Evolutionary conservation across 2,797 vertebrate genomes (phyloP), one percentile per base, ranked within the genome.

Genomic region (Aphelocoma californica): DNA sequence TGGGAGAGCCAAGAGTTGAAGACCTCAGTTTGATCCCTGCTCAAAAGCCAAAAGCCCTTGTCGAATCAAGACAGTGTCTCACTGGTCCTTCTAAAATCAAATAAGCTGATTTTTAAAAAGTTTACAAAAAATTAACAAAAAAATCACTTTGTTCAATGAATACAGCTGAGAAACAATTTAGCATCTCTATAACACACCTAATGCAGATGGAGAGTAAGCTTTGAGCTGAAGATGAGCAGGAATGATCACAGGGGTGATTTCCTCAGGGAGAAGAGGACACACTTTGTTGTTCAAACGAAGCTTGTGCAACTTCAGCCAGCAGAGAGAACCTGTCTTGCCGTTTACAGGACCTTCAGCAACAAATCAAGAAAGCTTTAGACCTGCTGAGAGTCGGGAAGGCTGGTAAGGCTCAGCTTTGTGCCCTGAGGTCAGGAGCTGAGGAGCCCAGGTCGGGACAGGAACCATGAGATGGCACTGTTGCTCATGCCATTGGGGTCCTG

Each of bases 351-450:
- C 96, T 99, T 86, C 97, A 92, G 70, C 88, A 48, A 3, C 89
- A 92, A 74, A 94, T 98, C 56, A 88, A 96, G 54, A 88, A 65
- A 80, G 98, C 98, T 12, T 96, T 95, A 83, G 96, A 97, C 26
- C 97, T 98, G 67, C 97, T 99, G 95, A 97, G 98, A 82, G 93
- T 45, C 4, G 81, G 98, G 38, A 91, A 96, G 75, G 94, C 98
- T 96, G 98, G 99, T 99, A 93, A 97, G 96, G 88, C 45, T 83
- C 58, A 61, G n/a, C 60, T 70, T 65, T 93, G 84, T 87, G 6
- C 71, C 65, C 80, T 53, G 71, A 86, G 92, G 87, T 81, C 88
- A 89, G 93, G 53, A 81, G 71, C 58, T 80, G 36, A 54, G 9
- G 26, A 62, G 53, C 32, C 21, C 19, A 2, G 5, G 2, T 18